Evolutionary conservation across 2,797 vertebrate species (phyloP).

Genomic region (Catostomus latipinnis): DNA sequence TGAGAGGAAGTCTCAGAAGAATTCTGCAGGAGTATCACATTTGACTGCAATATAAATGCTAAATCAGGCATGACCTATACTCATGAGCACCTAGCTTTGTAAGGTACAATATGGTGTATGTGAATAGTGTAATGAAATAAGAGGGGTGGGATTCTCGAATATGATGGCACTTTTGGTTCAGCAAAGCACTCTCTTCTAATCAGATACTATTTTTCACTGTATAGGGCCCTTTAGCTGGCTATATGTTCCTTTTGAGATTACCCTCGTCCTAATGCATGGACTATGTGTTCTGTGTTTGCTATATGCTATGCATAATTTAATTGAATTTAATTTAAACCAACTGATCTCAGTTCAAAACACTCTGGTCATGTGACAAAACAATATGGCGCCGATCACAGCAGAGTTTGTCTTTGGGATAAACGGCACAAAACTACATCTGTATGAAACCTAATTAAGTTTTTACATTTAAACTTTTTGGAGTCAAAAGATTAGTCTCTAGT

Average conservation of each 20-base stretch:
- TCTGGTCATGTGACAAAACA: too few species aligned
- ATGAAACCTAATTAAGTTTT: too few species aligned
- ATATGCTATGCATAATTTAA: too few species aligned
- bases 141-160: background rate
- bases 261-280: too few species aligned
- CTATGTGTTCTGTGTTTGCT: too few species aligned
- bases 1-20: slow-evolving; percentile 32
- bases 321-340: too few species aligned
- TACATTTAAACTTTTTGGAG: too few species aligned
- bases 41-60: slow-evolving; percentile 43
- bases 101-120: slow-evolving; percentile 7
- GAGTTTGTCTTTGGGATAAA: too few species aligned
- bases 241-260: background rate
- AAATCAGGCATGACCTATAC: slow-evolving; percentile 47
- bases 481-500: too few species aligned
- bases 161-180: background rate
- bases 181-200: slow-evolving; percentile 15
- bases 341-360: too few species aligned
- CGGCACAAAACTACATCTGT: too few species aligned
- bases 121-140: slow-evolving; percentile 8
- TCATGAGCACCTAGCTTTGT: slow-evolving; percentile 19
- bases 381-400: too few species aligned
- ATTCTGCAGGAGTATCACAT: slow-evolving; percentile 34
- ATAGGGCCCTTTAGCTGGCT: background rate
- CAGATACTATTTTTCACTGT: background rate